Conservation (phyloP, 2,888 invertebrate species). For the Keiferia lycopersicella region DNA sequence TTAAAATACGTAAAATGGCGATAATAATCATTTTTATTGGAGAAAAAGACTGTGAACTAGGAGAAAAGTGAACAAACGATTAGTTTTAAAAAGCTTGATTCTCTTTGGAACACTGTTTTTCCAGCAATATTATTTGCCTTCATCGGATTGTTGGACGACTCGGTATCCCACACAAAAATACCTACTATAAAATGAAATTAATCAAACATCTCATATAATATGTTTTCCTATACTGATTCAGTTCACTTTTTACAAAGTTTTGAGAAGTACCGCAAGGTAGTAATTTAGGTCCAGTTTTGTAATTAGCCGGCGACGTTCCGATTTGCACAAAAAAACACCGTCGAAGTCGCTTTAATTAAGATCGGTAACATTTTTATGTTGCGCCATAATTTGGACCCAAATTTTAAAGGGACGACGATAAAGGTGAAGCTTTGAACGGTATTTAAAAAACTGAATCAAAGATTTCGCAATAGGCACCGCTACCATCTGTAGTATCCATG, state of each 20-base stretch:
- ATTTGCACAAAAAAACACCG: neutral
- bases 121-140: too few species aligned
- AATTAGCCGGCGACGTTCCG: neutral
- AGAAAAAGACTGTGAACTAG: too few species aligned
- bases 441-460: constrained; percentile 3
- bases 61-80: too few species aligned
- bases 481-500: neutral
- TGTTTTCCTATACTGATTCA: too few species aligned
- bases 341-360: neutral
- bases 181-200: too few species aligned
- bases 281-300: constrained; percentile 24
- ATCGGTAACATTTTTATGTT: constrained; percentile 3
- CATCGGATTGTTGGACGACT: too few species aligned
- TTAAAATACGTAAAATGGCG: neutral
- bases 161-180: too few species aligned
- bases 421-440: constrained; percentile 12
- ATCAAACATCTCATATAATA: too few species aligned
- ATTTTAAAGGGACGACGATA: neutral
- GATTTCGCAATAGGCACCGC: constrained; percentile 22
- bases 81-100: too few species aligned
- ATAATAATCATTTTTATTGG: constrained; percentile 2
- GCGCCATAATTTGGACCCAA: neutral
- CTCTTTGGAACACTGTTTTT: too few species aligned
- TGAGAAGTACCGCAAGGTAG: constrained; percentile 31
- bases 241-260: neutral